Conservation (phyloP, 1,140 invertebrate species). For the Wiebesia pumilae region DNA sequence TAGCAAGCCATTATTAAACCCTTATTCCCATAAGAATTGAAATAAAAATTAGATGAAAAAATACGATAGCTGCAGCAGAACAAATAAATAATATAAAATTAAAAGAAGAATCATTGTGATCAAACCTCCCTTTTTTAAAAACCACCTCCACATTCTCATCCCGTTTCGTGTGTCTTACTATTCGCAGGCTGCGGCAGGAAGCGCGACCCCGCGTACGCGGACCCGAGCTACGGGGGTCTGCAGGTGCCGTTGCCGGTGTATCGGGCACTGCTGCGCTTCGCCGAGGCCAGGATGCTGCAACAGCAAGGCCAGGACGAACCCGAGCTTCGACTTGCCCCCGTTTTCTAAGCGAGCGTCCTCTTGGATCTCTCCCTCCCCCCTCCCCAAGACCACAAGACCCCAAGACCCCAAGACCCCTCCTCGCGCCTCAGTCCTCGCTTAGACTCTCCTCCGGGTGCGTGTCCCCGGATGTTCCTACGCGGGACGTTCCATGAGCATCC, state of each 20-base stretch:
- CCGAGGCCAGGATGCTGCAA: background rate
- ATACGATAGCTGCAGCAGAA: too few species aligned
- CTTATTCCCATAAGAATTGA: too few species aligned
- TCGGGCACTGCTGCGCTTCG: conserved; percentile 13
- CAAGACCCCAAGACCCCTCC: too few species aligned
- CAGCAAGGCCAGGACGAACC: background rate
- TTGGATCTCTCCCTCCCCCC: background rate
- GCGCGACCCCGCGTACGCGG: conserved; percentile 51
- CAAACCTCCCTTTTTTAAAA: too few species aligned
- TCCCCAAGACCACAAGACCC: background rate
- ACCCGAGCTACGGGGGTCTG: background rate
- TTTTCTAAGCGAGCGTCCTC: background rate
- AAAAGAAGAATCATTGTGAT: too few species aligned
- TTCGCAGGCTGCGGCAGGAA: conserved; percentile 64
- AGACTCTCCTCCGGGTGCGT: too few species aligned
- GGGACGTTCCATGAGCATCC: background rate
- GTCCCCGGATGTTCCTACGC: too few species aligned
- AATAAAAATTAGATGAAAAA: too few species aligned
- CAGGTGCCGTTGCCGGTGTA: conserved; percentile 14
- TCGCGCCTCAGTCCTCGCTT: too few species aligned
- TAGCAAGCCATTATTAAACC: too few species aligned
- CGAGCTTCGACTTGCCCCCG: background rate
- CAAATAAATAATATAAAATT: too few species aligned
- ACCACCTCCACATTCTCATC: background rate
- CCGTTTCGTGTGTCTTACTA: background rate